Evolutionary conservation across 2,888 invertebrate species (phyloP).

Genomic region (Torymus texanus): DNA sequence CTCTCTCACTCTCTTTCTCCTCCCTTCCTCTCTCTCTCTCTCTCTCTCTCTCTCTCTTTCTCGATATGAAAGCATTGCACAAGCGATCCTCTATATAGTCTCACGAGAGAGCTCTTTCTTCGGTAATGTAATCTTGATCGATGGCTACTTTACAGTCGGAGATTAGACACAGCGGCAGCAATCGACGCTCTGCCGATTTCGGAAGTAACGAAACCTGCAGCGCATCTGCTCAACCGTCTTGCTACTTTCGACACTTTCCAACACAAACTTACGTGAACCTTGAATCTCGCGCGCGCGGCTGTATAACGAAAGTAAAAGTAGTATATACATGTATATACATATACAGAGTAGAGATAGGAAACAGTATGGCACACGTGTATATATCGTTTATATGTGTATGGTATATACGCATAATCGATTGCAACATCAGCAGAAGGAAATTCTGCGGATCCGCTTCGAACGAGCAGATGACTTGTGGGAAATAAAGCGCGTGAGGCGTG

Average conservation of each 20-base stretch:
- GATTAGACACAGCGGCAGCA: conserved; percentile 7
- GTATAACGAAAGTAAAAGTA: conserved; percentile 25
- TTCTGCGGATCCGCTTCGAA: background rate
- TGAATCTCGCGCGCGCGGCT: background rate
- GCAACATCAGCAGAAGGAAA: too few species aligned
- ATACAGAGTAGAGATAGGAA: too few species aligned
- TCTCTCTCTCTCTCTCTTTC: background rate
- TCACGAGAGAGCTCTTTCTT: conserved; percentile 29
- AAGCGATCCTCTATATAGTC: background rate
- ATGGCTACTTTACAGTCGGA: conserved; percentile 20
- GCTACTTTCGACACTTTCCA: conserved; percentile 12
- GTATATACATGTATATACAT: background rate
- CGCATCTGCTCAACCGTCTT: background rate
- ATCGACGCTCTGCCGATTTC: conserved; percentile 27
- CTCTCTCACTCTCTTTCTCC: background rate
- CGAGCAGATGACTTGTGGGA: background rate
- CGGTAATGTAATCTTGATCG: conserved; percentile 41
- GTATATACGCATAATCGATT: too few species aligned
- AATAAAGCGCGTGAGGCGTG: background rate
- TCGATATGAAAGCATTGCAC: too few species aligned
- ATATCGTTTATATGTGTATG: too few species aligned
- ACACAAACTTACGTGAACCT: conserved; percentile 1
- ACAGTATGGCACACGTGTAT: too few species aligned
- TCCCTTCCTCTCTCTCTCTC: too few species aligned
- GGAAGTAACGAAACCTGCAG: conserved; percentile 34